A percentile compares a stretch with the other conserved stretches of the same genome.
These are phyloP conservation scores for Octodon degus DNA, from an alignment of 2,113 vertebrate species.

Conservation along the genomic window DNA sequence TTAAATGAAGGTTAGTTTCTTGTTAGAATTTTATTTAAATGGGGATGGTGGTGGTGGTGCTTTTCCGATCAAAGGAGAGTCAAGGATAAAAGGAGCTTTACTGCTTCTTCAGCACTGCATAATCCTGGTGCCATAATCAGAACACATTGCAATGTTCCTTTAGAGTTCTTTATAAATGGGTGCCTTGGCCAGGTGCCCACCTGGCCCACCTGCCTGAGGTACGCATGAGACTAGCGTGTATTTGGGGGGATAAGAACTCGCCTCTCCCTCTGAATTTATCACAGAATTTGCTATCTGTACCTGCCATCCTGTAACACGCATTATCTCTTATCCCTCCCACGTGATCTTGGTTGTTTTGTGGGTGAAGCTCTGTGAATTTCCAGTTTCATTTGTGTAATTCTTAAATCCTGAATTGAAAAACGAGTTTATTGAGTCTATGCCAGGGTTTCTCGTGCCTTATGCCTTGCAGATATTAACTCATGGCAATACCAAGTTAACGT, in stretches of 20 bases:
- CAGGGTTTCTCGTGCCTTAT: not conserved
- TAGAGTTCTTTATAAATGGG: not conserved
- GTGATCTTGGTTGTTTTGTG: not conserved
- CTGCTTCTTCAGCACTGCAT: not conserved
- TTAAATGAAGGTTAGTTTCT: not conserved
- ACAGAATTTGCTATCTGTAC: not conserved
- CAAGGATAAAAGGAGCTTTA: not conserved
- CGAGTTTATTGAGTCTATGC: not conserved
- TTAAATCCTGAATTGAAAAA: not conserved
- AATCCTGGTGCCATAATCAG: not conserved
- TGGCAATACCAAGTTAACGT: not conserved
- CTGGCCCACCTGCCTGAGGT: not conserved
- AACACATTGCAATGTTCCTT: not conserved
- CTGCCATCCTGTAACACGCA: not conserved
- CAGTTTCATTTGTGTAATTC: not conserved
- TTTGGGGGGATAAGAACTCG: not conserved
- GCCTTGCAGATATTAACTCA: not conserved
- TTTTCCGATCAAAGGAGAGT: constrained; percentile 18
- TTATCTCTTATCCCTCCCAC: not conserved
- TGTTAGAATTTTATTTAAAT: not conserved
- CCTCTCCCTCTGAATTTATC: not conserved
- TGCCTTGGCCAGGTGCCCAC: no score
- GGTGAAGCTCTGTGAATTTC: not conserved
- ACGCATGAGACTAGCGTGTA: not conserved
- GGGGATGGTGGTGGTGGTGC: not conserved